phyloP scores from a whole-genome alignment of 2,888 invertebrate genomes.

The Sinotaia quadrata region DNA sequence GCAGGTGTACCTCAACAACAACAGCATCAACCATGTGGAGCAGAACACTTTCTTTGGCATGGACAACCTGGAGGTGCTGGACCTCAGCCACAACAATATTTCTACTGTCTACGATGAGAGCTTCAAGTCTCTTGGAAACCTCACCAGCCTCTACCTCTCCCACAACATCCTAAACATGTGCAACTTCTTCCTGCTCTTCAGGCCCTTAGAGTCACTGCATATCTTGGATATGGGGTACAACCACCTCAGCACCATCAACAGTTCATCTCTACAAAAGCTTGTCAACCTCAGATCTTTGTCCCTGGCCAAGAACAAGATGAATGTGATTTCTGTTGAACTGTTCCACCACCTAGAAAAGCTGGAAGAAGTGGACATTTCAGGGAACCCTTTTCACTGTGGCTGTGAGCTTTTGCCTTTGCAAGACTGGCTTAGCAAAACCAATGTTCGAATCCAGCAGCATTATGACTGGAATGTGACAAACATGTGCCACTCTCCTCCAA shows the following conservation, averaged over 20 bases:
- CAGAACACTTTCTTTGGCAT: constrained; percentile 55
- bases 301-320: constrained; percentile 50
- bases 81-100: constrained; percentile 54
- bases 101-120: constrained; percentile 42
- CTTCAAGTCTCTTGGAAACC: constrained; percentile 49
- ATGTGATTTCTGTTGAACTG: constrained; percentile 39
- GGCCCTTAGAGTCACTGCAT: constrained; percentile 41
- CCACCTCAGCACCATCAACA: constrained; percentile 45
- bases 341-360: constrained; percentile 50
- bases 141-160: constrained; percentile 46
- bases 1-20: constrained; percentile 48
- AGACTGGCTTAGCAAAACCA: constrained; percentile 50
- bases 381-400: constrained; percentile 61
- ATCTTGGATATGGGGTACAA: constrained; percentile 57
- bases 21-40: constrained; percentile 49
- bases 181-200: constrained; percentile 37
- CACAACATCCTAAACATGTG: constrained; percentile 43
- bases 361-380: constrained; percentile 52
- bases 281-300: constrained; percentile 45
- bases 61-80: constrained; percentile 47
- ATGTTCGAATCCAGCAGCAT: constrained; percentile 13
- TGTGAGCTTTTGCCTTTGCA: constrained; percentile 59
- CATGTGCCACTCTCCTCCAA: constrained; percentile 50
- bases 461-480: constrained; percentile 41
- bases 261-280: constrained; percentile 44